Evolutionary conservation across 2,113 vertebrate genomes (phyloP), one percentile per base, ranked within the genome.

Genomic region (Mixornis gularis): DNA sequence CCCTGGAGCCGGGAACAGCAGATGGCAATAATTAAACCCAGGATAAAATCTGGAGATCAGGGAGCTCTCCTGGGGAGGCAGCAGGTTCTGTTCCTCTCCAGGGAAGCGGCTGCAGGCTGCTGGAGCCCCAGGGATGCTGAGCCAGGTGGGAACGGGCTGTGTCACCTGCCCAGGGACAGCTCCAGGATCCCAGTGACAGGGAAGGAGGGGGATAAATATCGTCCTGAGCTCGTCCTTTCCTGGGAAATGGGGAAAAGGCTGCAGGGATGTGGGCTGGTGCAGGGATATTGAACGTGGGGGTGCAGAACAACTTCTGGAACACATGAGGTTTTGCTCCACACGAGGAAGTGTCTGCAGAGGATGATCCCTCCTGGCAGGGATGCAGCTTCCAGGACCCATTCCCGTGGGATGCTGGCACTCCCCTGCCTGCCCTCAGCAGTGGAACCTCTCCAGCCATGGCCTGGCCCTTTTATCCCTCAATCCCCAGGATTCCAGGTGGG

Each of bases 1-100:
- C 64, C 77, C 82, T 11, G 90, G 63, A 66, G 87, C 72, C 20
- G 64, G 88, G 40, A 66, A 34, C 7, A 56, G 88, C 93, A 95
- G 95, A 92, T 94, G 88, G 94, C 49, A 85, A 81, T 41, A 74
- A 95, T 93, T 71, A 88, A 95, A 68, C 79, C 32, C 52, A 17
- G 83, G 78, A 86, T 59, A 7, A 29, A 34, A 59, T 34, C 56
- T 20, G 92, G 63, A 81, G 70, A 60, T 53, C 66, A 4, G 13
- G 55, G 79, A 73, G 79, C 78, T 63, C 64, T 36, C 93, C 51
- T 5, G 10, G 3, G 6, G 81, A 85, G 58, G 72, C 17, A 3
- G 85, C 82, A 68, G 89, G 17, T 49, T 65, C 7, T 34, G 38
- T 7, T 49, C n/a, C 4, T 48, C 83, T 7, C 6, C 19, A 19